These are phyloP conservation scores for Bombus breviceps DNA, from an alignment of 1,140 invertebrate species.

Conservation along the genomic window DNA sequence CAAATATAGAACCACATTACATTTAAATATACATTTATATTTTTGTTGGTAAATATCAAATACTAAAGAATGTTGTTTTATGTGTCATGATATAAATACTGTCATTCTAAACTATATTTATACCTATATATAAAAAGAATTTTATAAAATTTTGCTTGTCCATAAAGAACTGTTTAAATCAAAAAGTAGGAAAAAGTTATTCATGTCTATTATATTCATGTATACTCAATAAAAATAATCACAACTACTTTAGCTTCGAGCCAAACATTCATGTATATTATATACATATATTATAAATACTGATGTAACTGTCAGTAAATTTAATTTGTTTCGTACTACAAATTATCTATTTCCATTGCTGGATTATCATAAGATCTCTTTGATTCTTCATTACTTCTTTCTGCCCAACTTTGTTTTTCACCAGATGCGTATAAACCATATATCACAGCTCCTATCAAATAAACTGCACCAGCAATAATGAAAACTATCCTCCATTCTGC, in stretches of 20 bases:
- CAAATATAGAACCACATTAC: not conserved
- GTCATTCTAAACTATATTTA: too few species aligned
- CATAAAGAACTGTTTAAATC: not conserved
- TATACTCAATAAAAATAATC: not conserved
- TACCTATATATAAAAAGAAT: not conserved
- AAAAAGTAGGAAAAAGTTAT: not conserved
- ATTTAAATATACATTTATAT: not conserved
- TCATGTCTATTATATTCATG: not conserved
- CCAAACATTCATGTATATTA: not conserved
- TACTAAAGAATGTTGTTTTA: not conserved
- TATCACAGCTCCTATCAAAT: slow-evolving; percentile 89
- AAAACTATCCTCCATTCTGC: slow-evolving; percentile 93
- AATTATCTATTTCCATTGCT: slow-evolving; percentile 75
- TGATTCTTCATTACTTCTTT: slow-evolving; percentile 76
- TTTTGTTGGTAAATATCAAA: not conserved
- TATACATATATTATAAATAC: not conserved
- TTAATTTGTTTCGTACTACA: slow-evolving; percentile 40
- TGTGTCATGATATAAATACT: not conserved
- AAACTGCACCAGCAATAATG: slow-evolving; percentile 90
- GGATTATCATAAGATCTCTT: slow-evolving; percentile 74
- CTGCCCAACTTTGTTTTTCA: slow-evolving; percentile 91
- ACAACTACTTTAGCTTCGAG: not conserved
- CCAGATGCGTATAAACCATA: slow-evolving; percentile 92
- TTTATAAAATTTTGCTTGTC: not conserved
- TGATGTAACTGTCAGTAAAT: not conserved